These are phyloP conservation scores for Aphis gossypii DNA, from an alignment of 1,140 invertebrate species.

Conservation along the genomic window DNA sequence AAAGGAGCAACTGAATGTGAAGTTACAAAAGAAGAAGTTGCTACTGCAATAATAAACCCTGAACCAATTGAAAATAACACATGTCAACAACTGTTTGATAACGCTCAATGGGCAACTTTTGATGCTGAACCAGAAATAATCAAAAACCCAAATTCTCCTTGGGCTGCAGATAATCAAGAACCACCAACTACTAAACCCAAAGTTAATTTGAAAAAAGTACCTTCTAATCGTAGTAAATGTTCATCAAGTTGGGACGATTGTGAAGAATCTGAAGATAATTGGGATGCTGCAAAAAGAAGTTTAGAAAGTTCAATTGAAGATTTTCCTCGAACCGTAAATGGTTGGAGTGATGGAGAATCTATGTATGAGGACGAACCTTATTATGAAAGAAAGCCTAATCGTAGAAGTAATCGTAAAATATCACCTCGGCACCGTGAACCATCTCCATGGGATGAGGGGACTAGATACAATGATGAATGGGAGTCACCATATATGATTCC, in stretches of 20 bases:
- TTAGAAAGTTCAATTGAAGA: conserved; percentile 61
- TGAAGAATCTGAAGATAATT: conserved; percentile 62
- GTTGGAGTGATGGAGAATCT: conserved; percentile 64
- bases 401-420: conserved; percentile 54
- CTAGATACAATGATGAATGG: conserved; percentile 55
- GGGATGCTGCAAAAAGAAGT: conserved; percentile 61
- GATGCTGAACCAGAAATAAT: conserved; percentile 20
- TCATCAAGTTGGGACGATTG: conserved; percentile 62
- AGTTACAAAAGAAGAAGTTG: conserved; percentile 9
- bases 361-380: conserved; percentile 62
- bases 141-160: conserved; percentile 70
- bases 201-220: conserved; percentile 60
- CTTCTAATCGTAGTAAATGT: conserved; percentile 64
- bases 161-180: conserved; percentile 76
- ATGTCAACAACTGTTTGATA: conserved; percentile 41
- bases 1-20: background rate
- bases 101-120: conserved; percentile 44
- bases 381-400: conserved; percentile 24
- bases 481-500: conserved; percentile 40
- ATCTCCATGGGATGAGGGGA: conserved; percentile 77
- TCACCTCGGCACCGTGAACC: conserved; percentile 50
- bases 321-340: conserved; percentile 62
- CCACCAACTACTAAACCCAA: conserved; percentile 59
- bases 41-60: background rate
- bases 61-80: conserved; percentile 29